Conservation (phyloP, 2,113 vertebrate genomes). For the Phasianus colchicus region DNA sequence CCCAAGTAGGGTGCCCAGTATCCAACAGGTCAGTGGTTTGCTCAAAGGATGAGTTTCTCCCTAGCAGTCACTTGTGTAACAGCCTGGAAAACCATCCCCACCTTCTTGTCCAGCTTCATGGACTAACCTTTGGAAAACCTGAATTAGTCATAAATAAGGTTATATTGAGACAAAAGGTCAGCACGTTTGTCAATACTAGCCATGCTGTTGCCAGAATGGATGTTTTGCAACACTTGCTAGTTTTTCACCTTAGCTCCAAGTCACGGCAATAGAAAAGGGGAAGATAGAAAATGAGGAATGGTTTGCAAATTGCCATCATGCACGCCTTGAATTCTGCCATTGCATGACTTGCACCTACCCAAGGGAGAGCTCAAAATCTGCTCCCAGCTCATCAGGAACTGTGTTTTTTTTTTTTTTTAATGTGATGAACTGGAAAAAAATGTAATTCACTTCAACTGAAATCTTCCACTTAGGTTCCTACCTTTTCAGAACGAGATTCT, state of each 20-base stretch:
- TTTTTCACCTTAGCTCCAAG: not conserved
- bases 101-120: not conserved
- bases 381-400: not conserved
- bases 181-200: rapidly evolving
- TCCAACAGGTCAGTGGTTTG: not conserved
- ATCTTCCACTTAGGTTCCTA: not conserved
- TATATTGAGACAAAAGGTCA: not conserved
- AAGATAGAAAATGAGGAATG: not conserved
- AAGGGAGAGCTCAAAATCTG: not conserved
- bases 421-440: not conserved
- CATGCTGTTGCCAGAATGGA: not conserved
- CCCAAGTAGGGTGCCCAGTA: not conserved
- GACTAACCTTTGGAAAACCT: not conserved
- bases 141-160: not conserved
- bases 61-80: not conserved
- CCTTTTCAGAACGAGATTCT: not conserved
- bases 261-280: rapidly evolving
- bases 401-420: not conserved
- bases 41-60: not conserved
- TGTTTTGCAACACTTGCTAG: not conserved
- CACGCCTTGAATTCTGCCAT: not conserved
- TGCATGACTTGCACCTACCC: not conserved
- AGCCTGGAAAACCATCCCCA: not conserved
- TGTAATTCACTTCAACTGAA: not conserved
- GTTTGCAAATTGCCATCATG: not conserved